phyloP scores from a whole-genome alignment of 2,797 vertebrate genomes.

The Chiroxiphia lanceolata region DNA sequence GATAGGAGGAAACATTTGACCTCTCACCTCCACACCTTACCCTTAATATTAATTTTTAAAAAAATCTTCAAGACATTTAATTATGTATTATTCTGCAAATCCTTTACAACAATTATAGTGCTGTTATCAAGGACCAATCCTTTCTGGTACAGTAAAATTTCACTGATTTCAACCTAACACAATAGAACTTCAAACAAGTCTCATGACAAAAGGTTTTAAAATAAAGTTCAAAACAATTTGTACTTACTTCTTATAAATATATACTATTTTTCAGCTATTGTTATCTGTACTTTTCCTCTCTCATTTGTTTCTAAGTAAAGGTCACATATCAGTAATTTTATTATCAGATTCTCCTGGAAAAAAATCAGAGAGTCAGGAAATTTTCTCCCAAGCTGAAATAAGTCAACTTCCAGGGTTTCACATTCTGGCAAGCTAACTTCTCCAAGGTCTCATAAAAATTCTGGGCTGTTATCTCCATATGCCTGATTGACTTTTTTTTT shows the following conservation, averaged over 20 bases:
- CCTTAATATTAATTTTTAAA: neutral
- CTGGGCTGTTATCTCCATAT: slow-evolving; percentile 61
- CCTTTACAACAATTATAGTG: neutral
- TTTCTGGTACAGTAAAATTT: neutral
- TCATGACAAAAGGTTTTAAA: neutral
- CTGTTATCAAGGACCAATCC: neutral
- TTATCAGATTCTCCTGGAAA: neutral
- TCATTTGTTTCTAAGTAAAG: neutral
- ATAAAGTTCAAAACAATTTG: neutral
- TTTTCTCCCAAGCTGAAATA: slow-evolving; percentile 18
- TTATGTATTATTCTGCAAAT: neutral
- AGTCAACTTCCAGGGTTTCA: slow-evolving; percentile 27
- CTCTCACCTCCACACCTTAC: neutral
- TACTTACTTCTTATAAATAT: neutral
- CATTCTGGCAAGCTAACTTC: slow-evolving; percentile 53
- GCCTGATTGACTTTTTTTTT: slow-evolving; percentile 50
- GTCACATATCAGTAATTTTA: neutral
- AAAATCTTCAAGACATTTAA: neutral
- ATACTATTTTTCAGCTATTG: neutral
- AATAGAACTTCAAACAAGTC: neutral
- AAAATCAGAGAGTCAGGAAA: neutral
- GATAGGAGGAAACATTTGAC: neutral
- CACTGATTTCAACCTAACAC: neutral
- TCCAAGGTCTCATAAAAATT: slow-evolving; percentile 64
- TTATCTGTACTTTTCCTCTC: neutral